phyloP scores from a whole-genome alignment of 2,797 vertebrate genomes.

The Falco cherrug region DNA sequence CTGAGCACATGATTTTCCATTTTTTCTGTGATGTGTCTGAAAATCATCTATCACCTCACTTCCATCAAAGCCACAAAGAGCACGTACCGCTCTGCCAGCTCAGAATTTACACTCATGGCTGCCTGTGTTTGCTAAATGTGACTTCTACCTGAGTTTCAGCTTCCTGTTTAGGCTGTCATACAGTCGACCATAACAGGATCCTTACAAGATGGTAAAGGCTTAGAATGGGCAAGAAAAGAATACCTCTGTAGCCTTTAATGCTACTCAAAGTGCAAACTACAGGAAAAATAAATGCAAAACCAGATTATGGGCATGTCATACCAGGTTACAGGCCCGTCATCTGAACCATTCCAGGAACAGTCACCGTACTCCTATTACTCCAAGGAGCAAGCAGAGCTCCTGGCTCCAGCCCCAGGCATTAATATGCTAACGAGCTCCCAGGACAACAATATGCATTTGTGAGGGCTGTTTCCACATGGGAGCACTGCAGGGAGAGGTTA shows the following conservation, averaged over 20 bases:
- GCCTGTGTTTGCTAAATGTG: not conserved
- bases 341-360: not conserved
- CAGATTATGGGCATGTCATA: not conserved
- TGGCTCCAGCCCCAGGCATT: not conserved
- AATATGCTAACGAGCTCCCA: conserved; percentile 25
- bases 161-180: not conserved
- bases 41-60: not conserved
- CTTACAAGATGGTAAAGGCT: not conserved
- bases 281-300: not conserved
- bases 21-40: not conserved
- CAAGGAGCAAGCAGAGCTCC: not conserved
- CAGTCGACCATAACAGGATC: not conserved
- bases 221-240: not conserved
- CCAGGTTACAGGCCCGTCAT: not conserved
- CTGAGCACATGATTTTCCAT: not conserved
- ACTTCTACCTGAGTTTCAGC: not conserved
- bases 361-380: not conserved
- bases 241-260: not conserved
- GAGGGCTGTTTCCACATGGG: not conserved
- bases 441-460: conserved; percentile 44
- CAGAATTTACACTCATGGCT: not conserved
- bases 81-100: not conserved
- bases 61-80: not conserved
- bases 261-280: not conserved
- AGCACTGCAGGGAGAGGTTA: not conserved